Conservation (phyloP, 2,888 invertebrate species). For the Scaptomyza parva region DNA sequence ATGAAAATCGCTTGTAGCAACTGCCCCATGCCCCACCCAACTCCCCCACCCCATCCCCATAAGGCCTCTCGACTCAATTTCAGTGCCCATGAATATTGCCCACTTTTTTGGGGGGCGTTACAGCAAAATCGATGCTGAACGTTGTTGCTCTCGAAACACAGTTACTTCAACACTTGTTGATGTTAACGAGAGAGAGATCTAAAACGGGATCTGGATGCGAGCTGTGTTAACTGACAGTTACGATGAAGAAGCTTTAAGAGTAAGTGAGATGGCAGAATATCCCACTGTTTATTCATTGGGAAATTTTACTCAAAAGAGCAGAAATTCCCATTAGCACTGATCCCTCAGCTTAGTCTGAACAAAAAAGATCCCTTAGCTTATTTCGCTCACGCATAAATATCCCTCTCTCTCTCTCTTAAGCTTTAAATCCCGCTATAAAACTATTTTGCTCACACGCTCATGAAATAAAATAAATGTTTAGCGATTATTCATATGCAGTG, state of each 20-base stretch:
- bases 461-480: slow-evolving; percentile 47
- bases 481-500: slow-evolving; percentile 33
- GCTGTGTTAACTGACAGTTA: not conserved
- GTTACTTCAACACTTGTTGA: slow-evolving; percentile 70
- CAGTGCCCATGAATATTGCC: slow-evolving; percentile 63
- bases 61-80: slow-evolving; percentile 4
- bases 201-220: not conserved
- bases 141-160: slow-evolving; percentile 30
- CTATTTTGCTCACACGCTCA: slow-evolving; percentile 12
- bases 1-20: slow-evolving; percentile 74
- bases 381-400: not conserved
- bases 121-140: slow-evolving; percentile 50
- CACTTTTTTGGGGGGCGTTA: slow-evolving; percentile 48
- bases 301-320: not conserved
- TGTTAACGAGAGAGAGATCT: slow-evolving; percentile 54
- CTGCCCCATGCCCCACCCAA: too few relatives aligned
- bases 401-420: not conserved
- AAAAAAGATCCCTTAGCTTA: not conserved
- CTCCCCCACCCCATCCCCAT: too few relatives aligned
- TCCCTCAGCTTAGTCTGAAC: not conserved
- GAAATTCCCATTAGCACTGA: not conserved
- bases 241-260: slow-evolving; percentile 14
- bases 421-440: slow-evolving; percentile 1
- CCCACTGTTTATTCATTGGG: not conserved
- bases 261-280: not conserved